Percentiles rank a stretch among this genome's conserved stretches.
Evolutionary conservation across 2,797 vertebrate genomes (phyloP).

Genomic region (Yasuhikotakia modesta): DNA sequence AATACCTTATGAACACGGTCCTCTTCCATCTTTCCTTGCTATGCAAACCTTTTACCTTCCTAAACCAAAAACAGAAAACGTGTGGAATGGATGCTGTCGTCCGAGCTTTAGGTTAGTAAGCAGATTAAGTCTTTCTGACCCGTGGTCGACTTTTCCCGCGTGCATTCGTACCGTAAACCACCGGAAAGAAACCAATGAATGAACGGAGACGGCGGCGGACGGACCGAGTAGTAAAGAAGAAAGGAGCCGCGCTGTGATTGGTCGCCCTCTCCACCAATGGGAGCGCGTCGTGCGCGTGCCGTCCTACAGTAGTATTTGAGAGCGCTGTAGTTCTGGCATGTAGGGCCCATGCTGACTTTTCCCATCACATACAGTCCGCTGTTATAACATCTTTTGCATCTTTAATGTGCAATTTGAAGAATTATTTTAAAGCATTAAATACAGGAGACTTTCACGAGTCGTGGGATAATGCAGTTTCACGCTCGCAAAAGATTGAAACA

Average conservation of each 20-base stretch:
- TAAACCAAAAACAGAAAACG: not conserved
- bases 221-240: slow-evolving; percentile 64
- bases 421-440: no score
- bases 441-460: no score
- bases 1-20: slow-evolving; percentile 39
- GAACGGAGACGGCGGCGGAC: slow-evolving; percentile 67
- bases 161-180: slow-evolving; percentile 75
- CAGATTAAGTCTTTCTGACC: not conserved
- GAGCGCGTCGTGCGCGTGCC: slow-evolving; percentile 62
- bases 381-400: not conserved
- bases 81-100: not conserved
- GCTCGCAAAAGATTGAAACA: no score
- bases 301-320: slow-evolving; percentile 47
- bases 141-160: slow-evolving; percentile 67
- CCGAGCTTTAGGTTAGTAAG: not conserved
- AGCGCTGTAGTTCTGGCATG: slow-evolving; percentile 23
- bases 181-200: slow-evolving; percentile 75
- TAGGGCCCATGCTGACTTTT: slow-evolving; percentile 28
- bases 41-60: not conserved
- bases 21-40: slow-evolving; percentile 4
- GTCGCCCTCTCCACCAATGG: slow-evolving; percentile 69
- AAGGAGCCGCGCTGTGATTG: slow-evolving; percentile 69
- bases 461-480: no score
- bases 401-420: no score
- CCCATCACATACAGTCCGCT: not conserved